Evolutionary conservation across 2,888 invertebrate genomes (phyloP), one percentile per base, ranked within the genome.

Genomic region (Julus scanicus): DNA sequence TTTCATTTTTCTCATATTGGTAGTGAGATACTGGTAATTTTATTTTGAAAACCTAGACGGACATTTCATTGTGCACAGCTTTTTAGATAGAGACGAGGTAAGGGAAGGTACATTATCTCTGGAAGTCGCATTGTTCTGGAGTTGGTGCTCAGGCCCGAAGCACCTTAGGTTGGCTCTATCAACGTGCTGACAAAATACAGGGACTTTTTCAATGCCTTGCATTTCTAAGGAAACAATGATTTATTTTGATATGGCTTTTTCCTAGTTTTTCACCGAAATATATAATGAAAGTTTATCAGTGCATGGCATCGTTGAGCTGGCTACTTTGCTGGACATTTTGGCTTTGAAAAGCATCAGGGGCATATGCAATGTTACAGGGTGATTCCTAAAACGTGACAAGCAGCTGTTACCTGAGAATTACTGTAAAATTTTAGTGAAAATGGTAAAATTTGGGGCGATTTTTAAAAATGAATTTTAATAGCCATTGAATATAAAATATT

Each of bases 11-110:
- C 57, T 57, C 57, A 57, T 57, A 57, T 15, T 57, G 57, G 4
- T 8, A 57, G 57, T 57, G 57, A 57, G 57, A 57, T 57, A 57
- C 57, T 57, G 57, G 57, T 57, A 57, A 57, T 57, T 57, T 57
- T 57, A 57, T 57, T 57, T 57, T 57, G 57, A 57, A 57, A 57
- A 57, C 11, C 57, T 57, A 57, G 57, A 17, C 11, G 57, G 57
- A 15, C 57, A 57, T 11, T 15, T 11, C 57, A 57, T 57, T 57
- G 57, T 57, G 57, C 57, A 4, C 11, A 11, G 15, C 57, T 57
- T 57, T 57, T 4, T 15, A 17, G 15, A 11, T 15, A 57, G 57
- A 15, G 57, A 15, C 57, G 57, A 15, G 15, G 57, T 11, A 15
- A 4, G 57, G 57, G 11, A 11, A 11, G 11, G 57, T 15, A 17